A percentile compares a stretch with the other conserved stretches of the same genome.
Evolutionary conservation across 2,797 vertebrate genomes (phyloP).

Genomic region (Onychomys leucogaster): DNA sequence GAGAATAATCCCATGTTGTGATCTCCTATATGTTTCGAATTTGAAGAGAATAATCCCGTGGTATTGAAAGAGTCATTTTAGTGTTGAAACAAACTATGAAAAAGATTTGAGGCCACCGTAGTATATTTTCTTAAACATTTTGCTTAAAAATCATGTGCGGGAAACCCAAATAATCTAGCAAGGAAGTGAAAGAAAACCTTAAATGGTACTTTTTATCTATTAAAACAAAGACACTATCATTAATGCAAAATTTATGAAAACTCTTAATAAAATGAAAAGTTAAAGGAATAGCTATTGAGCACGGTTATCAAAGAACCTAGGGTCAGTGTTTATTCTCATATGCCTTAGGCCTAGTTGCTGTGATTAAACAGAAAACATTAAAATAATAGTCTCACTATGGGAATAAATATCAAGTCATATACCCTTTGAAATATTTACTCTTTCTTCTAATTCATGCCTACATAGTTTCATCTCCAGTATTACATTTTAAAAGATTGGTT

Average conservation of each 20-base stretch:
- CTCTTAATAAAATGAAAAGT: neutral
- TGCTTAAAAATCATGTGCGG: neutral
- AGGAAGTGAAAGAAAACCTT: neutral
- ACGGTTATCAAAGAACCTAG: neutral
- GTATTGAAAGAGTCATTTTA: neutral
- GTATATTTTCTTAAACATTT: slow-evolving; percentile 15
- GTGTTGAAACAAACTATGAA: neutral
- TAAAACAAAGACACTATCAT: slow-evolving; percentile 15
- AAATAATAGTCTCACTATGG: neutral
- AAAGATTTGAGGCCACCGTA: neutral
- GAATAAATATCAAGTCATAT: slow-evolving; percentile 37
- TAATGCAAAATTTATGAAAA: neutral
- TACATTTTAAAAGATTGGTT: neutral
- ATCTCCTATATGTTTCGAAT: neutral
- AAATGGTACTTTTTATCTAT: neutral
- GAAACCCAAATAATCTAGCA: neutral
- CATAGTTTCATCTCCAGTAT: neutral
- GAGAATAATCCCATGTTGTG: no score
- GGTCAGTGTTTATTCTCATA: neutral
- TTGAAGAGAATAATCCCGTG: neutral
- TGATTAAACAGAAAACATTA: neutral
- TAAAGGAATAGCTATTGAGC: neutral
- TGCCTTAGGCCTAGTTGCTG: neutral
- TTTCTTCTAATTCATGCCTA: neutral
- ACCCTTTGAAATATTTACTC: neutral